Conservation (phyloP, 2,113 vertebrate genomes). For the Ranitomeya variabilis region DNA sequence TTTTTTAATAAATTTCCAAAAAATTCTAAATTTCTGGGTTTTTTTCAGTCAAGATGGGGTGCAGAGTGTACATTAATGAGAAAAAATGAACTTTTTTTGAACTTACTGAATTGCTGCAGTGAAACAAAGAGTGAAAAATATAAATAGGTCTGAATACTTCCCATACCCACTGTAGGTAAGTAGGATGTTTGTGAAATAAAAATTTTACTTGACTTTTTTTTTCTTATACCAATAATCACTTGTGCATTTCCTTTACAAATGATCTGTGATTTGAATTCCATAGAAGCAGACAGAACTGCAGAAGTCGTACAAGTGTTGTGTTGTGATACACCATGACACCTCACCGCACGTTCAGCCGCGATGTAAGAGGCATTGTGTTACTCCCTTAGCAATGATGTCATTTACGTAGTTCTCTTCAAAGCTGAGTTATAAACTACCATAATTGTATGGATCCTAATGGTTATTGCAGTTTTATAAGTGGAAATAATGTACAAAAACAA, state of each 20-base stretch:
- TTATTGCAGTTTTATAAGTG: constrained; percentile 46
- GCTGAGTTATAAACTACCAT: constrained; percentile 27
- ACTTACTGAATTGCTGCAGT: too few species aligned
- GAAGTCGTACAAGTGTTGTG: constrained; percentile 13
- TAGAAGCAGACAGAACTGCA: constrained; percentile 11
- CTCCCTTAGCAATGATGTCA: constrained; percentile 39
- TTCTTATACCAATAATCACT: not conserved
- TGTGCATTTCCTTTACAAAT: not conserved
- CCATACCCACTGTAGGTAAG: too few species aligned
- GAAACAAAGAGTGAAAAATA: too few species aligned
- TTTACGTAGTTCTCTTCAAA: constrained; percentile 22
- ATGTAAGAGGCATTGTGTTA: constrained; percentile 25
- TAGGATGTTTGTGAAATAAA: too few species aligned
- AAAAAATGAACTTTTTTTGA: too few species aligned
- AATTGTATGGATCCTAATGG: constrained; percentile 38
- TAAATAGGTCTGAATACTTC: too few species aligned
- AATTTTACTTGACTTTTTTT: too few species aligned
- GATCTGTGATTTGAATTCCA: constrained; percentile 15
- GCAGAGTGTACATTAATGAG: too few species aligned
- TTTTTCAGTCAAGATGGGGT: too few species aligned
- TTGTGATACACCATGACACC: constrained; percentile 43
- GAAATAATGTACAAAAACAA: constrained; percentile 23
- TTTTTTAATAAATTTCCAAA: too few species aligned
- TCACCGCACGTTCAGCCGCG: constrained; percentile 1
- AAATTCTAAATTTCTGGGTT: too few species aligned